A percentile compares a stretch with the other conserved stretches of the same genome.
These are phyloP conservation scores for Helostoma temminkii DNA, from an alignment of 2,797 vertebrate species.

Conservation along the genomic window DNA sequence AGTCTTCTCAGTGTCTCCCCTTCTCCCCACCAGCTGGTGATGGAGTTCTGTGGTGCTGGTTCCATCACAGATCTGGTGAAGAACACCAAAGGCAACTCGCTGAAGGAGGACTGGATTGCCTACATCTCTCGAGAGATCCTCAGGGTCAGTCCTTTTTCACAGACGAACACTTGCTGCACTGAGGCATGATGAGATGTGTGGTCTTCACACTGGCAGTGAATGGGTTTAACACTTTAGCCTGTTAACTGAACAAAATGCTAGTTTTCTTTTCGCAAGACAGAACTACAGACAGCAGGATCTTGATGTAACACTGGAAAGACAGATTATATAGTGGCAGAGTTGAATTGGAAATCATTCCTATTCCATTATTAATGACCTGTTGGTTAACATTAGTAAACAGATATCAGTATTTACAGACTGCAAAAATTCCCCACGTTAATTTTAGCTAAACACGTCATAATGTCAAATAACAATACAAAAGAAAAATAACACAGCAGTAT, in stretches of 20 bases:
- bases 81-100: conserved; percentile 97
- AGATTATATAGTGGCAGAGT: not conserved
- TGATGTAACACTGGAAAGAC: not conserved
- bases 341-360: not conserved
- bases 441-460: too few relatives aligned
- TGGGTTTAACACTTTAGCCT: not conserved
- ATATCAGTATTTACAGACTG: too few relatives aligned
- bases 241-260: not conserved
- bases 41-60: conserved; percentile 99
- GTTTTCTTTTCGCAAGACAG: too few relatives aligned
- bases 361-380: too few relatives aligned
- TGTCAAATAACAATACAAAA: too few relatives aligned
- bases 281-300: not conserved
- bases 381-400: too few relatives aligned
- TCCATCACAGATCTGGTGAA: conserved; percentile 99
- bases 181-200: not conserved
- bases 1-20: conserved; percentile 2
- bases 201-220: not conserved
- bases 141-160: conserved; percentile 83
- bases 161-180: not conserved
- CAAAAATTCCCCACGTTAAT: too few relatives aligned
- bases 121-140: conserved; percentile 99
- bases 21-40: conserved; percentile 89
- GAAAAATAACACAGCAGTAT: not conserved
- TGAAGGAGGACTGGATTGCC: conserved; percentile 99